A percentile compares a stretch with the other conserved stretches of the same genome.
phyloP scores from a whole-genome alignment of 2,888 invertebrate species.

The Portevinia maculata region DNA sequence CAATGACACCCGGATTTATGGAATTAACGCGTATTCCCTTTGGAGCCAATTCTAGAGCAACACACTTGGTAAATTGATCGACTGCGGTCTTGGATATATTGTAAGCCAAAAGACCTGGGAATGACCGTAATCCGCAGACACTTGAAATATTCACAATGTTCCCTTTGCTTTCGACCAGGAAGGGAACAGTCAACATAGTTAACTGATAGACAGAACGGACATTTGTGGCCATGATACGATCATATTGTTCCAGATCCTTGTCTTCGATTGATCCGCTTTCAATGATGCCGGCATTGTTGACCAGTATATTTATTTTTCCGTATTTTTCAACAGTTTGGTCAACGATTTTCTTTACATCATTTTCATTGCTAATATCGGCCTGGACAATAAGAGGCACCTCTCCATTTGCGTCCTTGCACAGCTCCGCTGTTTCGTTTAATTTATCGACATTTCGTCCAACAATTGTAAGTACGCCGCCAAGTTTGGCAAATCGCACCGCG shows the following conservation, averaged over 20 bases:
- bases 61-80: constrained; percentile 96
- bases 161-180: constrained; percentile 91
- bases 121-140: constrained; percentile 93
- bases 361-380: constrained; percentile 86
- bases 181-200: constrained; percentile 92
- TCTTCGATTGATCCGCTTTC: constrained; percentile 91
- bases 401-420: constrained; percentile 83
- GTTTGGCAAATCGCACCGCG: constrained; percentile 86
- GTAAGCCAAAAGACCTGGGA: constrained; percentile 94
- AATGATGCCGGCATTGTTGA: constrained; percentile 95
- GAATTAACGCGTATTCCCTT: constrained; percentile 94
- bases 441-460: constrained; percentile 89
- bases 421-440: constrained; percentile 85
- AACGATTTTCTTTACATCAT: constrained; percentile 85
- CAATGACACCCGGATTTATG: constrained; percentile 96
- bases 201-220: constrained; percentile 90
- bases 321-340: constrained; percentile 87
- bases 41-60: constrained; percentile 91
- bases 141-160: constrained; percentile 97
- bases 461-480: constrained; percentile 86
- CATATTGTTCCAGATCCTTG: constrained; percentile 92
- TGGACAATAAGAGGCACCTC: constrained; percentile 85
- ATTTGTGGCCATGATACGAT: constrained; percentile 93
- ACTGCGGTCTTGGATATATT: constrained; percentile 96
- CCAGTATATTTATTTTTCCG: constrained; percentile 88